These are phyloP conservation scores for Acromyrmex echinatior DNA, from an alignment of 1,140 invertebrate genomes.

Conservation along the genomic window DNA sequence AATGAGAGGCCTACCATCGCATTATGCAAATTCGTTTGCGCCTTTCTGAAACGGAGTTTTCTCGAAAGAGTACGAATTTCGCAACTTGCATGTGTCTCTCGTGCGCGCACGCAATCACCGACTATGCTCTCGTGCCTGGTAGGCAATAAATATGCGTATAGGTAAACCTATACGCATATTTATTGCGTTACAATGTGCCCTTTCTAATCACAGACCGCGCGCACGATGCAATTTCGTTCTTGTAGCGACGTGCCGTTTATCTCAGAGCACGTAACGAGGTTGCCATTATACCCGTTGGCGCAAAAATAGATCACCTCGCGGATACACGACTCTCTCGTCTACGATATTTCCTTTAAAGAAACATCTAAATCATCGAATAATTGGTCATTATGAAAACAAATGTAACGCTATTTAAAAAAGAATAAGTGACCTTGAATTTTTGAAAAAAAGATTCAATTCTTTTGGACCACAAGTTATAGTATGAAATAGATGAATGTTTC, in stretches of 20 bases:
- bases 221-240: conserved; percentile 46
- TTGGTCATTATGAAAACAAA: neutral
- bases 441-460: neutral
- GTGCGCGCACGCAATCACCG: conserved; percentile 46
- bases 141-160: neutral
- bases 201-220: conserved; percentile 26
- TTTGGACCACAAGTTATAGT: neutral
- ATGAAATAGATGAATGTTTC: neutral
- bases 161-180: conserved; percentile 58
- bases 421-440: neutral
- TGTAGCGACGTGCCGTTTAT: conserved; percentile 26
- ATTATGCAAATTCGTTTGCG: conserved; percentile 36
- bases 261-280: conserved; percentile 45
- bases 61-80: conserved; percentile 39
- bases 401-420: neutral
- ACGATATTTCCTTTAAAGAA: conserved; percentile 17
- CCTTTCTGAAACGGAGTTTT: conserved; percentile 47
- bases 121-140: conserved; percentile 21
- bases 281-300: conserved; percentile 36
- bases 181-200: conserved; percentile 49
- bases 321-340: conserved; percentile 19
- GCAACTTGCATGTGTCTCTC: conserved; percentile 47
- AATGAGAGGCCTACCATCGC: conserved; percentile 19
- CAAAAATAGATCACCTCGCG: conserved; percentile 23
- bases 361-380: neutral